Conservation (phyloP, 2,797 vertebrate genomes). For the Cygnus olor region DNA sequence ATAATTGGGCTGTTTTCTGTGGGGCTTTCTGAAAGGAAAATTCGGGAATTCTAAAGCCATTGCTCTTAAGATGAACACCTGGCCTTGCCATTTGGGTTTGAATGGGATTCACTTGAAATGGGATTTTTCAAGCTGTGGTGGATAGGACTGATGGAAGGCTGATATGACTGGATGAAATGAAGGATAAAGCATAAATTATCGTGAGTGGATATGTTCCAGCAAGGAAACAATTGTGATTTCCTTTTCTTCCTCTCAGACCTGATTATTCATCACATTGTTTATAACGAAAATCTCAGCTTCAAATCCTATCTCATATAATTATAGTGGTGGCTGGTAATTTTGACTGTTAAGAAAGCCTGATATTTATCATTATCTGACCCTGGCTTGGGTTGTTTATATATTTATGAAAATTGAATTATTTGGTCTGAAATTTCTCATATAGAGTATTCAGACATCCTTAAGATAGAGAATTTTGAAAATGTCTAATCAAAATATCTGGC, state of each 20-base stretch:
- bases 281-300: not conserved
- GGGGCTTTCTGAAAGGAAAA: constrained; percentile 55
- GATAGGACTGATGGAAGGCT: constrained; percentile 40
- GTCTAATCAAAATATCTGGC: not conserved
- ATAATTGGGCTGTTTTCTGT: constrained; percentile 71
- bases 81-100: constrained; percentile 54
- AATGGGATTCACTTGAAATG: constrained; percentile 56
- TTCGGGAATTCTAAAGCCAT: constrained; percentile 62
- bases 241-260: constrained; percentile 8
- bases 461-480: not conserved
- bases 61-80: constrained; percentile 67
- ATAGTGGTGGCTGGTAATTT: not conserved
- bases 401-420: not conserved
- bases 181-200: constrained; percentile 39
- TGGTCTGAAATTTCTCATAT: not conserved
- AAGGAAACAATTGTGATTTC: constrained; percentile 59
- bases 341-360: not conserved
- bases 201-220: constrained; percentile 29
- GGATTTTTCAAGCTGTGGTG: constrained; percentile 42
- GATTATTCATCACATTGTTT: constrained; percentile 18
- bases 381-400: not conserved
- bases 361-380: not conserved
- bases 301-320: not conserved
- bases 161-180: constrained; percentile 34
- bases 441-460: not conserved